phyloP scores from a whole-genome alignment of 2,113 vertebrate species.

The Perognathus longimembris region DNA sequence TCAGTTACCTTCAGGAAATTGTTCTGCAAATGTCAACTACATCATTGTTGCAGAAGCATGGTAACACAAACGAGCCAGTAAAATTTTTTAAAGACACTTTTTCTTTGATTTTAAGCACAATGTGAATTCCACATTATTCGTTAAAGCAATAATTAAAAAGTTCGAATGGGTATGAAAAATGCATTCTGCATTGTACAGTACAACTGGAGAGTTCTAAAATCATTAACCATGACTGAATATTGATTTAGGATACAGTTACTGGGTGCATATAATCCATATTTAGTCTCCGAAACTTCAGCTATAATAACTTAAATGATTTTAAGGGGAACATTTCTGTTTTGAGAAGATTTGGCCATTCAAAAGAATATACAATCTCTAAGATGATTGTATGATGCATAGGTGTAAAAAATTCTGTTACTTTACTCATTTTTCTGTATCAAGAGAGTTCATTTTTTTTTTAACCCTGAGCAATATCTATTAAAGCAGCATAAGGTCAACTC shows the following conservation, averaged over 20 bases:
- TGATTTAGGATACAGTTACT: not conserved
- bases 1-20: slow-evolving; percentile 41
- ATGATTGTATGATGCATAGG: no score
- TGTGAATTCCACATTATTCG: not conserved
- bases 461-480: not conserved
- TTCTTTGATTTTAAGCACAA: not conserved
- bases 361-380: not conserved
- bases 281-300: not conserved
- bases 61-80: slow-evolving; percentile 2
- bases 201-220: not conserved
- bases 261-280: no score
- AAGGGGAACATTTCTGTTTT: not conserved
- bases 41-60: not conserved
- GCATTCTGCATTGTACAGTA: not conserved
- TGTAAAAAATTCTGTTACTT: not conserved
- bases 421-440: not conserved
- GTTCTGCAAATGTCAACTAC: not conserved
- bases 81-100: not conserved
- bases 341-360: not conserved
- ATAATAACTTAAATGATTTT: not conserved
- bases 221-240: not conserved
- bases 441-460: not conserved
- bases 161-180: not conserved
- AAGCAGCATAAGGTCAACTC: not conserved
- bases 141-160: not conserved